Evolutionary conservation across 2,888 invertebrate species (phyloP), one percentile per base, ranked within the genome.

Genomic region (Plagodis pulveraria): DNA sequence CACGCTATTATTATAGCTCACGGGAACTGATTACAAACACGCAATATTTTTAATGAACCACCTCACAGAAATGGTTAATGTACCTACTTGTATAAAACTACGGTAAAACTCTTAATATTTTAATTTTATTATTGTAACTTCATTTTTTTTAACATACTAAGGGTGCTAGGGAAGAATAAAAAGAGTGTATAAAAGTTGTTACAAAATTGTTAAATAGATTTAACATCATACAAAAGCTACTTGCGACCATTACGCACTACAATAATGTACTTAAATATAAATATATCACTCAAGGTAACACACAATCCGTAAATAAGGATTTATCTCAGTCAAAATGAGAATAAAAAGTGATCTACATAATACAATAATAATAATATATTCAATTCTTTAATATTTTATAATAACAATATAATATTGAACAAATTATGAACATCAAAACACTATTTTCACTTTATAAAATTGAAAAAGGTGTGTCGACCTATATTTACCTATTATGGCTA

Each of bases 211-310:
- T 83, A 84, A 86, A 87, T 87, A 89, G 87, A 84, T 87, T 86
- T 87, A 91, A 89, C 89, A 90, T 87, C 84, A 91, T 92, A 92
- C 91, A 92, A 92, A 92, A 92, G 91, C 92, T 92, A 92, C 91
- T 80, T 69, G 80, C 86, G 77, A 81, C 73, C 73, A 76, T 55
- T 83, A 82, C 81, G 82, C 73, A 75, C 80, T 87, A 87, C 78
- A 77, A 78, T 86, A 75, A 84, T 81, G 67, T 84, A 87, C 84
- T 81, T 89, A 86, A 86, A 84, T 66, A 65, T 85, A 77, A 81
- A 82, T 83, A 73, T 86, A 87, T 86, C 86, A 87, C 86, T 81
- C 80, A 87, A 86, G 78, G 76, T 82, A 84, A 81, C 77, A 80
- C 73, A 77, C 78, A 83, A 83, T 82, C 78, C 76, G 52, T 80